phyloP scores from a whole-genome alignment of 2,113 vertebrate species.

The Chaetodon auriga region DNA sequence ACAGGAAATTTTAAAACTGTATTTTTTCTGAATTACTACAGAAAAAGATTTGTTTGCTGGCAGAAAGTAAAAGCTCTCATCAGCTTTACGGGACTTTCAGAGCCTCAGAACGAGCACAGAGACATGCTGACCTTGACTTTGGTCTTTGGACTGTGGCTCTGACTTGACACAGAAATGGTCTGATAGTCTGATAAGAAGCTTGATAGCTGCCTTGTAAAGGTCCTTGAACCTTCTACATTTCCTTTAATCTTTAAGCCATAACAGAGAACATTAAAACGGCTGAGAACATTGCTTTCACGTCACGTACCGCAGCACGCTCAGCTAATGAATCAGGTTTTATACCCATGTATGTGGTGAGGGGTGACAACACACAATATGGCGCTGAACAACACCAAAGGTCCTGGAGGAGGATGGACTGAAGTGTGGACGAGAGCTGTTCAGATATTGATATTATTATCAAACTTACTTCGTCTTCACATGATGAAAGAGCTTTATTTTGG shows the following conservation, averaged over 20 bases:
- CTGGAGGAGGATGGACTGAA: background rate
- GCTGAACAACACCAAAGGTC: background rate
- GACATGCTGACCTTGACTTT: conserved; percentile 20
- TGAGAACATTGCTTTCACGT: background rate
- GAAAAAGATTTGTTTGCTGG: background rate
- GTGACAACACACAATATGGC: background rate
- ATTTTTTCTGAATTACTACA: too few relatives aligned
- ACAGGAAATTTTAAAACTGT: background rate
- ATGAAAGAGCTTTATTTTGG: background rate
- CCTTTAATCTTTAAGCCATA: background rate
- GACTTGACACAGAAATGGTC: conserved; percentile 39
- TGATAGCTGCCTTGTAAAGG: conserved; percentile 39
- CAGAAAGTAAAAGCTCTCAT: conserved; percentile 21
- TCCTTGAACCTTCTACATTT: conserved; percentile 7
- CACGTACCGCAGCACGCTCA: background rate
- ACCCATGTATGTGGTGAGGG: accelerated
- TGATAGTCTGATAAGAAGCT: conserved; percentile 49
- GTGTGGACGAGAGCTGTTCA: too few relatives aligned
- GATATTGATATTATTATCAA: background rate
- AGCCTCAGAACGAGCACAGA: background rate
- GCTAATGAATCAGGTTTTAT: conserved; percentile 9
- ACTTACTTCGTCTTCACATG: background rate
- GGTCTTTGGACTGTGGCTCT: conserved; percentile 37
- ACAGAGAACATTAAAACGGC: background rate
- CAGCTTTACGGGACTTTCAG: background rate